Base-by-base conservation (phyloP, 2,888 invertebrate genomes). In the Drosophila neoperkinsi region DNA sequence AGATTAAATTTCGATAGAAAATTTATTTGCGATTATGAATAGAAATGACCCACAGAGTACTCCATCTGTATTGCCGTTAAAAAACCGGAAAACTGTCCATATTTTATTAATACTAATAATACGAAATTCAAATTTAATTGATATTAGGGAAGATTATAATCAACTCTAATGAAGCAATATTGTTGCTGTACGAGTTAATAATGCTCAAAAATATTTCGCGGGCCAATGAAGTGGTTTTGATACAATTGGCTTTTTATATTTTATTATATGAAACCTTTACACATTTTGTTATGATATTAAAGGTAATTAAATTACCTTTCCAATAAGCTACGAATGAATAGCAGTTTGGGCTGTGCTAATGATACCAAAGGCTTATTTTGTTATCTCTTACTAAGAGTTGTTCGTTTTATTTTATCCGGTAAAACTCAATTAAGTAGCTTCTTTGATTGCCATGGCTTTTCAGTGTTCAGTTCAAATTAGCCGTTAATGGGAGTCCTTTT, bases 401-500 rank as follows among this genome's bases (percentile, higher is more conserved):
- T 34, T 34, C 34, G 34, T 16, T 34, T 34, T 16, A 13, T 30
- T 3, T 34, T 67, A 9, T 46, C 4, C n/a, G 21, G 18, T 0
- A 4, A 43, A 46, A 38, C 21, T 38, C 53, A 58, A 66, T 62
- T 55, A 58, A 61, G 59, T 46, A 31, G 18, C 30, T 63, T n/a
- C 30, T 5, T 56, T 46, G 18, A 21, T 34, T 31, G 18, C n/a
- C 31, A 53, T 50, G 53, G 46, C 56, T 68, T 80, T 67, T 50
- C 53, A 52, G 31, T 21, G 49, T 52, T 31, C 68, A 28, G 50
- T 25, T 63, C 53, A 73, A 82, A 88, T 76, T 67, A 73, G 68
- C 68, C 63, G 74, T 81, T 86, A 81, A 88, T 79, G 59, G 53
- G 66, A 71, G 59, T 80, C 77, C 77, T 64, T 80, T 77, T 61